Evolutionary conservation across 1,140 invertebrate species (phyloP).

Genomic region (Palaemon carinicauda): DNA sequence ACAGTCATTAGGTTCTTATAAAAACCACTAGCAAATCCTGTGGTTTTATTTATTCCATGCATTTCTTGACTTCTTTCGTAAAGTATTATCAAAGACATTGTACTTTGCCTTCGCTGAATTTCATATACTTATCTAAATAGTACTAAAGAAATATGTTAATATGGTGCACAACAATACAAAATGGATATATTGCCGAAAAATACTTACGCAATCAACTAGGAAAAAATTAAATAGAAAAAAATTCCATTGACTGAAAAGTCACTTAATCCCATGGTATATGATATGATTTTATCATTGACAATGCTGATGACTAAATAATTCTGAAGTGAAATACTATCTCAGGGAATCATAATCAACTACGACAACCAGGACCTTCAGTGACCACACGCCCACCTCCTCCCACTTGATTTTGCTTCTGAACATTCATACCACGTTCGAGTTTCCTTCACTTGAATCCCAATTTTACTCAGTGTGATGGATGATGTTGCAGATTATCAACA

Average conservation of each 20-base stretch:
- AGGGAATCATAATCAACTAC: no score
- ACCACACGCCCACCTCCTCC: background rate
- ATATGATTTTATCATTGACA: background rate
- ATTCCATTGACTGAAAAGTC: background rate
- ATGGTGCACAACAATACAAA: background rate
- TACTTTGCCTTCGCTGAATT: background rate
- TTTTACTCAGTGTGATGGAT: constrained; percentile 12
- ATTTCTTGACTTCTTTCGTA: background rate
- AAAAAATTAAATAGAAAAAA: background rate
- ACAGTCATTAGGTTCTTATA: no score
- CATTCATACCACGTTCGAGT: background rate
- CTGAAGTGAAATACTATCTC: background rate
- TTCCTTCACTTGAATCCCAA: constrained; percentile 15
- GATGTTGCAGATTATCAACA: background rate
- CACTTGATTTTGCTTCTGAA: background rate
- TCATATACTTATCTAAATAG: background rate
- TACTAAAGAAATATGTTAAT: background rate
- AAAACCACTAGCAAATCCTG: no score
- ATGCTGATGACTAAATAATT: background rate
- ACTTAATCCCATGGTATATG: background rate
- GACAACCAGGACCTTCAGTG: background rate
- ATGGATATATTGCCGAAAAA: background rate
- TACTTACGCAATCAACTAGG: no score
- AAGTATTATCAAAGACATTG: background rate
- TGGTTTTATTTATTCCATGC: background rate